Evolutionary conservation across 2,113 vertebrate species (phyloP).

Genomic region (Setophaga coronata): DNA sequence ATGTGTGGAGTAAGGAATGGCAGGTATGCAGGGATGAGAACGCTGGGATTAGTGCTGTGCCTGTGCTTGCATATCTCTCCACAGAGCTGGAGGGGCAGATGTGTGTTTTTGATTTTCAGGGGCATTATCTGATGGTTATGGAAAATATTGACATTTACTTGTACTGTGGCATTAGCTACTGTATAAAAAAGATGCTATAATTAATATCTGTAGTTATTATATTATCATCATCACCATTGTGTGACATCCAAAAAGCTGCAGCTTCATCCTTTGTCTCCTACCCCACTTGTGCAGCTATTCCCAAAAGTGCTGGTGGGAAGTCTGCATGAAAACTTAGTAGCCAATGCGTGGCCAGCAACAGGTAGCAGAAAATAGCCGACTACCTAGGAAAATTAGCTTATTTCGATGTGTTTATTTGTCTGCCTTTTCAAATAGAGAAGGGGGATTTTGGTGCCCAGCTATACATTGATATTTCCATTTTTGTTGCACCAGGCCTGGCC

Average conservation of each 20-base stretch:
- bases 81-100: neutral
- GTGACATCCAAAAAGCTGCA: neutral
- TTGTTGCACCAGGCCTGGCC: fast-evolving
- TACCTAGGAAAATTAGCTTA: neutral
- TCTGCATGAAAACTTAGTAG: neutral
- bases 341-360: neutral
- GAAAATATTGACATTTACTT: neutral
- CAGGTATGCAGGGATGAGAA: neutral
- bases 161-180: neutral
- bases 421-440: neutral
- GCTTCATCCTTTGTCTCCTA: neutral
- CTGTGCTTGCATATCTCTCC: too few species aligned
- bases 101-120: neutral
- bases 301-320: neutral
- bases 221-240: neutral
- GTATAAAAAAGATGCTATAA: neutral
- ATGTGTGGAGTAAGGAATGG: neutral
- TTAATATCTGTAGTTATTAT: neutral
- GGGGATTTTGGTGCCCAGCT: neutral
- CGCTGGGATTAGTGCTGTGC: neutral
- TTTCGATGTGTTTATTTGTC: neutral
- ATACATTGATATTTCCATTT: neutral
- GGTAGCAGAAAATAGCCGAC: neutral
- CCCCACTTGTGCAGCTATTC: neutral
- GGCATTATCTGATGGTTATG: neutral